phyloP scores from a whole-genome alignment of 1,140 invertebrate species.

The Conopomorpha cramerella region DNA sequence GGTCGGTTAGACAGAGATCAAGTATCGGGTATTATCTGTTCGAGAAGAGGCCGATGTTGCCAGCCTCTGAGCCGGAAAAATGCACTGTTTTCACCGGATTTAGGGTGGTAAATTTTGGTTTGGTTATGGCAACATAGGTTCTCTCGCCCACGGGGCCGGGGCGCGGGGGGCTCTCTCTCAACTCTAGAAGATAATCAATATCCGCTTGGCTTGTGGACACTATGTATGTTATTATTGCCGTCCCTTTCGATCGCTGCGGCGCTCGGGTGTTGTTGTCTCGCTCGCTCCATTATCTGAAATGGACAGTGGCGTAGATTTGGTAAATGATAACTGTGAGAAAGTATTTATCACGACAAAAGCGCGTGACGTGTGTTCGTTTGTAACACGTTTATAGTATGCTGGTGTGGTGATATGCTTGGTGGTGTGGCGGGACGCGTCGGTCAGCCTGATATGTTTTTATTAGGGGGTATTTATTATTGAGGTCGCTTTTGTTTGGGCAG shows the following conservation, averaged over 20 bases:
- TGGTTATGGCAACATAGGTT: conserved; percentile 18
- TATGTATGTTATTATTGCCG: conserved; percentile 57
- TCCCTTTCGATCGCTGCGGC: conserved; percentile 19
- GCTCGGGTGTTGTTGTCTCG: conserved; percentile 23
- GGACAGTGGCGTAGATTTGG: conserved; percentile 59
- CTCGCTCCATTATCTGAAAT: conserved; percentile 56
- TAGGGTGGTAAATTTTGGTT: conserved; percentile 23
- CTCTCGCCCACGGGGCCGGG: conserved; percentile 9
- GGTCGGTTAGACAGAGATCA: conserved; percentile 59
- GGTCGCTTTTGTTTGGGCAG: conserved; percentile 16
- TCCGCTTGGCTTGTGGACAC: conserved; percentile 62
- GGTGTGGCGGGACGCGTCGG: conserved; percentile 9
- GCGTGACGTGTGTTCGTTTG: conserved; percentile 58
- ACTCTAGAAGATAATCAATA: conserved; percentile 64
- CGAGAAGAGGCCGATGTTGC: conserved; percentile 25
- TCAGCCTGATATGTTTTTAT: no score
- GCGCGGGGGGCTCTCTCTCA: conserved; percentile 44
- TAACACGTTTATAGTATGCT: conserved; percentile 44
- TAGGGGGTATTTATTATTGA: conserved; percentile 40
- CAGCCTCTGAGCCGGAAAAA: conserved; percentile 15
- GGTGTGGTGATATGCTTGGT: conserved; percentile 23
- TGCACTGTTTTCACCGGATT: conserved; percentile 15
- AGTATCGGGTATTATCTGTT: conserved; percentile 46
- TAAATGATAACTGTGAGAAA: conserved; percentile 61
- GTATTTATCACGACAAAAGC: conserved; percentile 59